phyloP scores from a whole-genome alignment of 2,888 invertebrate species.

The Xylota sylvarum region DNA sequence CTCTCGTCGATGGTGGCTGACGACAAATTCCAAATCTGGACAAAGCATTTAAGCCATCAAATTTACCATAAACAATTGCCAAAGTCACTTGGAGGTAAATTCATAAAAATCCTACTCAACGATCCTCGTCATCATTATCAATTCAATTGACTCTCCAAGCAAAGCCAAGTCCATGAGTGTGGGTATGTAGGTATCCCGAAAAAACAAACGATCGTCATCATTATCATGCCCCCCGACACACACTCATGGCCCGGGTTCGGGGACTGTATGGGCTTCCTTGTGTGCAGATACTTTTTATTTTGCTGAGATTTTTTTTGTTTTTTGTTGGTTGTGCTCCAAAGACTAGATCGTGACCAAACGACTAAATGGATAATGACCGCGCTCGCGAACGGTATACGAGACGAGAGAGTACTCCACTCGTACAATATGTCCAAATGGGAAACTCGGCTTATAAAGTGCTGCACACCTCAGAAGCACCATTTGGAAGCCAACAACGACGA shows the following conservation, averaged over 20 bases:
- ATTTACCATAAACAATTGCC: constrained; percentile 76
- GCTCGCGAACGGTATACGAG: constrained; percentile 60
- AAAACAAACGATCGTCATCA: constrained; percentile 74
- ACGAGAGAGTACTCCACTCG: constrained; percentile 65
- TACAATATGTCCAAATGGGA: constrained; percentile 76
- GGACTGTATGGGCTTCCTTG: constrained; percentile 62
- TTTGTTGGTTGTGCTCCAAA: constrained; percentile 60
- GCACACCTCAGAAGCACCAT: constrained; percentile 76
- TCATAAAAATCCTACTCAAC: constrained; percentile 74
- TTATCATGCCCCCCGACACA: constrained; percentile 74
- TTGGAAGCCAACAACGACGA: constrained; percentile 55
- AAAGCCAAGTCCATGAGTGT: constrained; percentile 26
- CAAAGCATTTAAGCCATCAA: constrained; percentile 75
- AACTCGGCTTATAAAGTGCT: constrained; percentile 70
- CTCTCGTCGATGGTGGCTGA: not conserved
- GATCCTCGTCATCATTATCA: constrained; percentile 76
- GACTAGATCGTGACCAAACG: constrained; percentile 84
- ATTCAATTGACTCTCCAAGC: constrained; percentile 71
- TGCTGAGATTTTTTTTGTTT: constrained; percentile 31
- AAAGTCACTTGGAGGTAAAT: constrained; percentile 73
- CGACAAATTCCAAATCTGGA: constrained; percentile 64
- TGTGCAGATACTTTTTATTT: constrained; percentile 26
- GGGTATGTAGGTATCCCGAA: constrained; percentile 24
- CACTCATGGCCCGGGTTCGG: constrained; percentile 63
- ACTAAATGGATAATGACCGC: constrained; percentile 85